Evolutionary conservation across 2,797 vertebrate species (phyloP), one percentile per base, ranked within the genome.

Genomic region (Labeo calbasu): DNA sequence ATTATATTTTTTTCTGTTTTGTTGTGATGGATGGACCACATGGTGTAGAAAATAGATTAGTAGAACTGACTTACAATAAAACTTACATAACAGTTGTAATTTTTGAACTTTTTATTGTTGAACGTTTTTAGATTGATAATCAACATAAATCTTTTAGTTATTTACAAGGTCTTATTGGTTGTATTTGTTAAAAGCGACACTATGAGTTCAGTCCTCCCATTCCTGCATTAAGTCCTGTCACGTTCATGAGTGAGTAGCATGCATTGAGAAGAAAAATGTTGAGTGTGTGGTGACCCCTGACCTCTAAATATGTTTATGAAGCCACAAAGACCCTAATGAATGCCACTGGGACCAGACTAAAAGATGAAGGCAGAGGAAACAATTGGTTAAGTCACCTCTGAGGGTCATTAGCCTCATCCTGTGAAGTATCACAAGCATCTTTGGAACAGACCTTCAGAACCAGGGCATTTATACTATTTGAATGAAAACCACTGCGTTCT

Each of bases 371-470:
- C 25, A 43, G 40, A 48, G 17, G 17, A 83, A 66, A 15, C 82
- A 83, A 59, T 50, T 28, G 61, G 55, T 69, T 70, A 32, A 66
- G 59, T 80, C 21, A 40, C 81, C 81, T 87, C 43, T n/a, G 46
- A 57, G 15, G 15, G 59, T 50, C 14, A 50, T 55, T 73, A 77
- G n/a, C 72, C 75, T 71, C 80, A 43, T 43, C 10, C 15, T 25
- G 23, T 57, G 43, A 48, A 50, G 19, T 36, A n/a, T 32, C 43
- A 78, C 59, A 78, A 12, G 9, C 25, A 28, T 57, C 13, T 48
- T 65, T 65, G 59, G 9, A 80, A 68, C 25, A 15, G 12, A 25
- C 17, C 48, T 48, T 48, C 9, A 17, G 28, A 65, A 19, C n/a
- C 23, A 68, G 72, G 17, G 19, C 14, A 79, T 15, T 7, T 48